Evolutionary conservation across 2,113 vertebrate genomes (phyloP), one percentile per base, ranked within the genome.

Genomic region (Colinus virginianus): DNA sequence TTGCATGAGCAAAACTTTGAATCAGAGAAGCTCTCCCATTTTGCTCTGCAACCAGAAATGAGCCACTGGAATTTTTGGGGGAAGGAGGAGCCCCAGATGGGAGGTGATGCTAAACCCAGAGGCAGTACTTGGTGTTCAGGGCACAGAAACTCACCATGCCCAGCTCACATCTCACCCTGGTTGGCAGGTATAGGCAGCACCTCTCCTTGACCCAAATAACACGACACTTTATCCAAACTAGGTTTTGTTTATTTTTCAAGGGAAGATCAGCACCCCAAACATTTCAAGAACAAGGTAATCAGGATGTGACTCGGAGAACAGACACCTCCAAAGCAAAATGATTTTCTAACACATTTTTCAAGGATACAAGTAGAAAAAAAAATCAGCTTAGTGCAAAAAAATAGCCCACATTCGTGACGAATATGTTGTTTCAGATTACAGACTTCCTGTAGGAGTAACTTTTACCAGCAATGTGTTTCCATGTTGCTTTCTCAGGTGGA

Each of bases 371-470:
- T 1, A 62, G n/a, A 51, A 69, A 85, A 74, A 85, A 5, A 36
- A 36, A 14, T 49, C 51, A 46, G 19, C 21, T 75, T 55, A 28
- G 18, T 59, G 62, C 8, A 36, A 21, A 62, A 80, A 25, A 0
- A 46, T 5, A 67, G 9, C 8, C 17, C 4, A 7, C 0, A 0
- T 22, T 43, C 7, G 28, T 43, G 21, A 49, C 21, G 53, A 67
- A 42, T 11, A n/a, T 4, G 25, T n/a, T 32, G 12, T 25, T 49
- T 19, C 43, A 70, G 34, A 71, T 46, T 13, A 18, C 0, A 64
- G 53, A 13, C 19, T 18, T 32, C 15, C 80, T 59, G 20, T 7
- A 61, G 10, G n/a, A 49, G 74, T 14, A 34, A 42, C 13, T 30
- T 26, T 51, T 21, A 38, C 1, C 0, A 51, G 48, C 5, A 16